Evolutionary conservation across 2,888 invertebrate genomes (phyloP), one percentile per base, ranked within the genome.

Genomic region (Pristionchus maxplancki): DNA sequence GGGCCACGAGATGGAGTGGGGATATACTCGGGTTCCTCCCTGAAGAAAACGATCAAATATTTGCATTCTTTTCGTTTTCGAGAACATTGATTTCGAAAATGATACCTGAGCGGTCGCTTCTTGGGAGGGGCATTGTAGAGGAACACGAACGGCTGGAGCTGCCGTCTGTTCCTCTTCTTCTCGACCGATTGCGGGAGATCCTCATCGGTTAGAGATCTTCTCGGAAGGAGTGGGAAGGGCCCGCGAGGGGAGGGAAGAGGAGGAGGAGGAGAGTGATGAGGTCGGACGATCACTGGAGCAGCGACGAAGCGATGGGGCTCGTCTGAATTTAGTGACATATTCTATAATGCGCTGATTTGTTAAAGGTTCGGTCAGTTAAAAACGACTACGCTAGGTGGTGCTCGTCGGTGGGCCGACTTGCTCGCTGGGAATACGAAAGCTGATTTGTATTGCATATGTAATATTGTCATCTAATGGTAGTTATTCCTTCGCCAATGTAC

Each of bases 11-110:
- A 28, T 58, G 88, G 88, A 9, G 88, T 85, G n/a, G 74, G 90
- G 58, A 90, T 90, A 24, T 88, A 89, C 71, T 91, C 91, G 50
- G 50, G 91, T 90, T 74, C 74, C 40, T 74, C 37, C 74, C 74
- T 74, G 40, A n/a, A n/a, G 17, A n/a, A n/a, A n/a, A n/a, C n/a
- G n/a, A n/a, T n/a, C n/a, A n/a, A n/a, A n/a, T n/a, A n/a, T n/a
- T n/a, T n/a, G n/a, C n/a, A n/a, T n/a, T n/a, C n/a, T n/a, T n/a
- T n/a, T n/a, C n/a, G n/a, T n/a, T n/a, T n/a, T n/a, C n/a, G n/a
- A n/a, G n/a, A n/a, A n/a, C n/a, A n/a, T n/a, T n/a, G n/a, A n/a
- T n/a, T n/a, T n/a, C n/a, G n/a, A n/a, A n/a, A n/a, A n/a, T n/a
- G n/a, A n/a, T n/a, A n/a, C n/a, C n/a, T n/a, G n/a, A 17, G 11